Percentiles rank a stretch among this genome's conserved stretches.
Conservation (phyloP, 2,797 vertebrate species). For the Phrynocephalus guinanensis region DNA sequence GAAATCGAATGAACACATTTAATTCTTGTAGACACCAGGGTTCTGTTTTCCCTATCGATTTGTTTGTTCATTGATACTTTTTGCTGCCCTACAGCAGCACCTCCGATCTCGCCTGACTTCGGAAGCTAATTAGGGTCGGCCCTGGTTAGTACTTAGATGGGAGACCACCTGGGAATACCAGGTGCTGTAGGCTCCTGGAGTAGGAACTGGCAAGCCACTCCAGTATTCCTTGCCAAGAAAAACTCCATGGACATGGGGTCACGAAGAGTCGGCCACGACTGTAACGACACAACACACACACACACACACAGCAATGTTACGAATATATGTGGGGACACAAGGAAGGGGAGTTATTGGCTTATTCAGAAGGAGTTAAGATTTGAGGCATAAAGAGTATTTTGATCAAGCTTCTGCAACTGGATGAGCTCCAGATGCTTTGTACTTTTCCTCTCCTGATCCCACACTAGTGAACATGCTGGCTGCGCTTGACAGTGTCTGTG, state of each 20-base stretch:
- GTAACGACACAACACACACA: no score
- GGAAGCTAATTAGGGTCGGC: no score
- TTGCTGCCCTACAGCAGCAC: neutral
- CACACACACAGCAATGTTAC: neutral
- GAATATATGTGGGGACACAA: neutral
- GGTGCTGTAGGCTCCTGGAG: no score
- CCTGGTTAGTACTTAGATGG: no score
- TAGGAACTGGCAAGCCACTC: no score
- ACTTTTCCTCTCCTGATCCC: neutral
- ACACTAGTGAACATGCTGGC: neutral
- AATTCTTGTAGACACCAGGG: neutral
- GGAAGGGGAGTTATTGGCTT: neutral
- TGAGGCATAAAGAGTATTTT: neutral
- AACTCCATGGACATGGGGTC: no score
- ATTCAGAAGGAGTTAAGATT: neutral
- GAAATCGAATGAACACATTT: neutral
- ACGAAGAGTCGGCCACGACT: no score
- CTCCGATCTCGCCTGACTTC: no score
- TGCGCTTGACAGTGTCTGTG: neutral
- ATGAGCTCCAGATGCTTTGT: neutral
- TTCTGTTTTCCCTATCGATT: constrained; percentile 8
- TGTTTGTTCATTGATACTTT: neutral
- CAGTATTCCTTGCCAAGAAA: no score
- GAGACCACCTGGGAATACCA: no score
- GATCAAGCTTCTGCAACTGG: neutral